Evolutionary conservation across 2,888 invertebrate species (phyloP), one percentile per base, ranked within the genome.

Genomic region (Rhagophthalmus giganteus): DNA sequence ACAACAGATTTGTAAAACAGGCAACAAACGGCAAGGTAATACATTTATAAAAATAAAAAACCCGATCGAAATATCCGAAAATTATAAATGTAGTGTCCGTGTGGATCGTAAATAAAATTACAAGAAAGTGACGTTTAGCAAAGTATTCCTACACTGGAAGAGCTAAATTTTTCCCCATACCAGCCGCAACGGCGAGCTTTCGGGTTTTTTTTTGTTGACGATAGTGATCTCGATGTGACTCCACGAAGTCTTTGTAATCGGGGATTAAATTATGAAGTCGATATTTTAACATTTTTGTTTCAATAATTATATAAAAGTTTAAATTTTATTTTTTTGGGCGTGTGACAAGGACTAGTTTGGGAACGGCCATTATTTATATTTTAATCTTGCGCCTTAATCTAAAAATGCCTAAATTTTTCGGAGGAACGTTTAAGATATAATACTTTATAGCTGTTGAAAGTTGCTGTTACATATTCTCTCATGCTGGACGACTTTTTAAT

Each of bases 1-100:
- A 64, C 63, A 63, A 56, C 55, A 61, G 58, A 25, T 46, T 49
- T 49, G 44, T 35, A 47, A 52, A n/a, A 52, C 41, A 39, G 39
- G 33, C 40, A 40, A 37, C 41, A 37, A 26, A 40, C 41, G 46
- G 52, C 46, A 35, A 41, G 26, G 27, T 14, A 44, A 50, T 30
- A 37, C 39, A 25, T 34, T 52, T 45, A 28, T 52, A 41, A 52
- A 51, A 52, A 52, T 46, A 46, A 45, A 52, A 48, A 41, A 41
- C 35, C 28, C 26, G 12, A 3, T 30, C 30, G 5, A 3, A 9
- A 11, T 30, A 30, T 3, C 27, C 27, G 8, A 27, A 27, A 27
- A 27, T 9, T 27, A n/a, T 27, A 35, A 35, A 20, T 35, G 12
- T 11, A 20, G 7, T 20, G 7, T 20, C 7, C 7, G 3, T 5